Percentiles rank a stretch among this genome's conserved stretches.
These are phyloP conservation scores for Tachina fera DNA, from an alignment of 2,888 invertebrate species.

Conservation along the genomic window DNA sequence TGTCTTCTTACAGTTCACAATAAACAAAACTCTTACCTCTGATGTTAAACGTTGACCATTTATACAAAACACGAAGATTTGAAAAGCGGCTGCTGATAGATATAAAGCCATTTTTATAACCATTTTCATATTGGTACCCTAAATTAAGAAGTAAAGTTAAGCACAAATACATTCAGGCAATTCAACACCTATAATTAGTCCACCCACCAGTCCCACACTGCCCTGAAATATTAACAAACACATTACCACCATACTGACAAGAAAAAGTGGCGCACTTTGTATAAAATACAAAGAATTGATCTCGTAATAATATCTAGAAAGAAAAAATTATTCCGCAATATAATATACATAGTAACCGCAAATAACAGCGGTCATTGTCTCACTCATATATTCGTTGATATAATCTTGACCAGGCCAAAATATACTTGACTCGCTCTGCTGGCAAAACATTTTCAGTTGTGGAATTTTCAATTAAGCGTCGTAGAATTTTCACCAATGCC, in stretches of 20 bases:
- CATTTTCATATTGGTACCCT: conserved; percentile 50
- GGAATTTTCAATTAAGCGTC: conserved; percentile 44
- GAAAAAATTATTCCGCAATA: not conserved
- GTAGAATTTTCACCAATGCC: conserved; percentile 61
- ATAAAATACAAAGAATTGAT: conserved; percentile 62
- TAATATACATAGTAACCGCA: not conserved
- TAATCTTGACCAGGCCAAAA: conserved; percentile 59
- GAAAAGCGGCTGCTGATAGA: conserved; percentile 67
- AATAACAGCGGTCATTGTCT: not conserved
- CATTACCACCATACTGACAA: conserved; percentile 75
- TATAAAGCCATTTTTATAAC: conserved; percentile 68
- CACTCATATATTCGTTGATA: conserved; percentile 64
- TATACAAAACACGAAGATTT: conserved; percentile 71
- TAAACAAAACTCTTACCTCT: conserved; percentile 61
- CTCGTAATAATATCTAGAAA: conserved; percentile 54
- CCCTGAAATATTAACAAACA: conserved; percentile 77
- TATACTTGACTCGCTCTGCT: conserved; percentile 49
- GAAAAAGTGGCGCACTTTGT: conserved; percentile 76
- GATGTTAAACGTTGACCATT: conserved; percentile 72
- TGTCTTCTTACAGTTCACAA: no score
- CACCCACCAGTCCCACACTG: conserved; percentile 75
- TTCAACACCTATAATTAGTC: not conserved
- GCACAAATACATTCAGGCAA: not conserved
- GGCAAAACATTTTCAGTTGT: conserved; percentile 49
- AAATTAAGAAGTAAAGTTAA: not conserved